Percentiles rank a stretch among this genome's conserved stretches.
These are phyloP conservation scores for Arctopsyche grandis DNA, from an alignment of 1,140 invertebrate genomes.

Conservation along the genomic window DNA sequence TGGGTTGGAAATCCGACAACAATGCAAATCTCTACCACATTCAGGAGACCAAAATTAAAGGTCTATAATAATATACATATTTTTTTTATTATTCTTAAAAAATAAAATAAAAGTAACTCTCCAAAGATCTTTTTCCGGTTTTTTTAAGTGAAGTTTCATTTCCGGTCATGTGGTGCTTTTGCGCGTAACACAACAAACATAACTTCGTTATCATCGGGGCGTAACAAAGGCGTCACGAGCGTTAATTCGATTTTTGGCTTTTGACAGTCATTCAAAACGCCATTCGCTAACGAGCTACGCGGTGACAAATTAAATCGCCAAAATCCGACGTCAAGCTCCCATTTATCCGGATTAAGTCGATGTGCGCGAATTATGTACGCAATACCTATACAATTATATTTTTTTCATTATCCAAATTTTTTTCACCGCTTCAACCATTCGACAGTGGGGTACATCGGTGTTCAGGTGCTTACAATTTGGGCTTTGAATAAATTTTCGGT, in stretches of 20 bases:
- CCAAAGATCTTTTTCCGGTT: no score
- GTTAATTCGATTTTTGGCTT: conserved; percentile 35
- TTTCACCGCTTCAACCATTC: not conserved
- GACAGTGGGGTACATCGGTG: not conserved
- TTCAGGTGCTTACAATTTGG: no score
- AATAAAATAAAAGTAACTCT: no score
- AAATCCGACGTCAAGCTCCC: not conserved
- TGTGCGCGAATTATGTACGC: not conserved
- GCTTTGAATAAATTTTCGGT: no score
- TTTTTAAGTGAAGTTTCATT: no score
- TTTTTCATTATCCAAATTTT: not conserved
- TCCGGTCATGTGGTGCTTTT: not conserved
- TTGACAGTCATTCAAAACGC: conserved; percentile 29
- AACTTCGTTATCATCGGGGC: not conserved
- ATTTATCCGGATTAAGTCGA: not conserved
- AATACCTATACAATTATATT: no score
- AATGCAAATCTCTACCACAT: no score
- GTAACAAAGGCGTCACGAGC: not conserved
- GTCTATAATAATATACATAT: no score
- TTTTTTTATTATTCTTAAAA: no score
- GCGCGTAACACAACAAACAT: conserved; percentile 9
- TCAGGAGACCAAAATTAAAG: no score
- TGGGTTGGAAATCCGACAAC: no score
- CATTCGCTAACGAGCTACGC: conserved; percentile 2
- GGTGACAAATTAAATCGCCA: not conserved